Base-by-base conservation (phyloP, 1,140 invertebrate species). In the Cotesia typhae region DNA sequence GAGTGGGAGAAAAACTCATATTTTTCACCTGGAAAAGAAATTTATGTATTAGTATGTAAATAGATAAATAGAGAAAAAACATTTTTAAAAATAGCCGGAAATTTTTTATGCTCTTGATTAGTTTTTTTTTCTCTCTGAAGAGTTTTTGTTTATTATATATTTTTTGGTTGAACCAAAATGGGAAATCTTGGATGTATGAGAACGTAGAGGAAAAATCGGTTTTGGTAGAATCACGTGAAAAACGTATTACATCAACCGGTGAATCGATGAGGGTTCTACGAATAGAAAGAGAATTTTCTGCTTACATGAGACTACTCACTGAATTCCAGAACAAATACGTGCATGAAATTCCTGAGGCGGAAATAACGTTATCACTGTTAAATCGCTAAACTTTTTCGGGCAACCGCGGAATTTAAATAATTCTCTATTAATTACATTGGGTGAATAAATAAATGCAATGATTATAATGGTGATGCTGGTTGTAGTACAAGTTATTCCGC, bases 1-100 rank as follows among this genome's bases (percentile, higher is more conserved):
- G 91, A 82, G 41, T 92, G 85, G 60, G 90, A 86, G 1, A 92
- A 28, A 28, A 28, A 90, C 72, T 93, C 90, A 80, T 94, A 93
- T 83, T 94, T 94, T 47, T 91, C 90, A 80, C 92, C 94, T 94
- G 87, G 20, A 76, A 77, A 72, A 74, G 57, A 64, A 60, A 59
- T 10, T 57, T 9, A 20, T 55, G 2, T 17, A 66, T 47, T 66
- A 12, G 3, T 66, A 6, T 47, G 47, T n/a, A 17, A 55, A 55
- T 12, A 4, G 12, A 14, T n/a, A 17, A 55, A 55, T 12, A 4
- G 12, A 14, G n/a, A 55, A 55, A 55, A n/a, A 55, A n/a, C 17
- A 20, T 55, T 14, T 47, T 47, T 7, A 47, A 47, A 6, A 47
- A 47, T 10, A 2, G 41, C 10, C 4, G 10, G 41, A 9, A 47